A percentile compares a stretch with the other conserved stretches of the same genome.
Evolutionary conservation across 2,888 invertebrate species (phyloP).

Genomic region (Oligia strigilis): DNA sequence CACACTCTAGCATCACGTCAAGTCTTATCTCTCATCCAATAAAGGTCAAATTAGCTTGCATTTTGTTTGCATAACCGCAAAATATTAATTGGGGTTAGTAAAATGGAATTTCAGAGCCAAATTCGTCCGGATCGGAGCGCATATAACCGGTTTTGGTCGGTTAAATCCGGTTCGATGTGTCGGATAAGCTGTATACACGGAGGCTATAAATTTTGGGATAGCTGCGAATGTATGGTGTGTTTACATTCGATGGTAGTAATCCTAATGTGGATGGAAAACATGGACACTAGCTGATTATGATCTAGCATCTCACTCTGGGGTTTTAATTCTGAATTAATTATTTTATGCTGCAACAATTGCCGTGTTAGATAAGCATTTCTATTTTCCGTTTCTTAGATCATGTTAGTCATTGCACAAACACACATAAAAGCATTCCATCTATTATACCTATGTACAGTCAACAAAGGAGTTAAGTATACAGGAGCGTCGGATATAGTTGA

Average conservation of each 20-base stretch:
- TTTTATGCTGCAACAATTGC: neutral
- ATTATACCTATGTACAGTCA: neutral
- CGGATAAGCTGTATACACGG: conserved; percentile 67
- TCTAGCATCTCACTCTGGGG: neutral
- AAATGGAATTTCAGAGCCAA: conserved; percentile 57
- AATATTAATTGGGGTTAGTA: conserved; percentile 58
- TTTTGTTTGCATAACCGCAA: conserved; percentile 37
- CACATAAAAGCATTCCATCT: neutral
- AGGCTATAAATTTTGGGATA: conserved; percentile 58
- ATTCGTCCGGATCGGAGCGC: conserved; percentile 67
- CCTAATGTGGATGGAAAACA: conserved; percentile 25
- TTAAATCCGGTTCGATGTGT: conserved; percentile 71
- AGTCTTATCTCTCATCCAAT: neutral
- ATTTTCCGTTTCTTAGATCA: neutral
- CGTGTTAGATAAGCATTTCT: neutral
- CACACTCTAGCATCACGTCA: neutral
- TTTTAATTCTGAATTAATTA: neutral
- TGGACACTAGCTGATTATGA: conserved; percentile 18
- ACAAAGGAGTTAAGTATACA: no score
- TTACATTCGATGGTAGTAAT: conserved; percentile 49
- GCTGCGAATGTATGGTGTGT: conserved; percentile 54
- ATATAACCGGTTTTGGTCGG: conserved; percentile 71
- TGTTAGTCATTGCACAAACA: neutral
- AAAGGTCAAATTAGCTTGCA: conserved; percentile 31
- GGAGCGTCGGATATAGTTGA: no score